Evolutionary conservation across 2,797 vertebrate genomes (phyloP), one percentile per base, ranked within the genome.

Genomic region (Acrocephalus scirpaceus): DNA sequence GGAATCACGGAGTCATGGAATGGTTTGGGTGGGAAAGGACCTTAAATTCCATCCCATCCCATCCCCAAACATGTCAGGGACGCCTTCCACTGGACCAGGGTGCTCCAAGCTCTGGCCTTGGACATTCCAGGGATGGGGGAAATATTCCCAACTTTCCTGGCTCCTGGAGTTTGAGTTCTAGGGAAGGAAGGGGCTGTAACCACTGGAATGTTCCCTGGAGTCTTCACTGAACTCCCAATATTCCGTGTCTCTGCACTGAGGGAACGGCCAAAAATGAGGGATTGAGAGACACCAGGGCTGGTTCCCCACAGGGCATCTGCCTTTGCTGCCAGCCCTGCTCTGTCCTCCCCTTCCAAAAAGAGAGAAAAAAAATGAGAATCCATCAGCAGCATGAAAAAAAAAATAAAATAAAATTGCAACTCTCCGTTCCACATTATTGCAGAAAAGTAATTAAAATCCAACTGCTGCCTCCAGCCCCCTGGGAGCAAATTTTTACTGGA

Each of bases 401-500:
- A 29, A 29, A 51, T 26, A 50, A 18, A 32, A 58, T 11, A 12
- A 60, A 96, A 92, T 87, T 65, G 77, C 93, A 93, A 77, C 92
- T 94, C 96, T 95, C 86, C 86, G 62, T 96, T 96, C 91, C 94
- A 87, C 86, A 21, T 96, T 97, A 90, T 96, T 97, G 94, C 97
- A 98, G 95, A 96, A 97, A 98, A 98, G 97, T 96, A 98, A 98
- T 98, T 98, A 98, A 98, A 98, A 98, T 95, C 96, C 95, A 97
- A 96, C 96, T 96, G 97, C 97, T 98, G 97, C 97, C 92, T 97
- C 92, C 81, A 95, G 97, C 96, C 97, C 97, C 98, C 30, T 10
- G 86, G 98, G 98, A 98, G 94, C 96, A 95, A 96, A 97, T 98
- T 98, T 98, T 98, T 98, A 98, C 98, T 98, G 98, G 98, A 98